Evolutionary conservation across 2,888 invertebrate species (phyloP).

Genomic region (Lasioglossum morio): DNA sequence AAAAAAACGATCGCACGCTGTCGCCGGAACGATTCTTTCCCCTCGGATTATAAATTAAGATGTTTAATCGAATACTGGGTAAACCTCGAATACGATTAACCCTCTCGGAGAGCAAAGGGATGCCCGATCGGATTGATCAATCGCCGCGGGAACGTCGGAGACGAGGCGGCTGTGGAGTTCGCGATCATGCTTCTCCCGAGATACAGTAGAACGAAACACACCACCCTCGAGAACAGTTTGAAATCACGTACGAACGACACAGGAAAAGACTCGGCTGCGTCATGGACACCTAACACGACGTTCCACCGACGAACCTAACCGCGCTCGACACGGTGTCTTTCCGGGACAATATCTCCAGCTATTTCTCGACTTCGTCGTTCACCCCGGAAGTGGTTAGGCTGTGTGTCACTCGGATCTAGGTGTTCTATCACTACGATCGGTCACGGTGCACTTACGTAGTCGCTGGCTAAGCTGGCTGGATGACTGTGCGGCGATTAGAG

Average conservation of each 20-base stretch:
- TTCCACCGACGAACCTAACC: constrained; percentile 1
- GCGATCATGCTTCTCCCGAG: not conserved
- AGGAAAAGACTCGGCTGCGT: not conserved
- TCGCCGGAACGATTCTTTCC: not conserved
- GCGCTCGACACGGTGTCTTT: not conserved
- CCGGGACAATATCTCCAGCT: not conserved
- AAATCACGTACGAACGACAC: not conserved
- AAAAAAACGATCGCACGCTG: not conserved
- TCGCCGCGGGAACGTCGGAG: not conserved
- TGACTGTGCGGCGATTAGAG: not conserved
- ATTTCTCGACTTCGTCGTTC: not conserved
- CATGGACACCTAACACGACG: not conserved
- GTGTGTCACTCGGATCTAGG: not conserved
- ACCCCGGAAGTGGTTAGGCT: not conserved
- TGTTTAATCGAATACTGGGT: not conserved
- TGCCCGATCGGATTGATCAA: not conserved
- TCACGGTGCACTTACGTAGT: constrained; percentile 48
- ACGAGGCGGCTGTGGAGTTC: not conserved
- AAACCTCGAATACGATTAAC: not conserved
- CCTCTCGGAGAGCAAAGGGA: not conserved
- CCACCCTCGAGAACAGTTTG: not conserved
- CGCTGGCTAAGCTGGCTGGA: constrained; percentile 8
- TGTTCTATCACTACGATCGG: constrained; percentile 5
- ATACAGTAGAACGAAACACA: not conserved
- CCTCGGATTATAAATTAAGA: not conserved